Evolutionary conservation across 2,797 vertebrate genomes (phyloP).

Genomic region (Halcyon chelicuti): DNA sequence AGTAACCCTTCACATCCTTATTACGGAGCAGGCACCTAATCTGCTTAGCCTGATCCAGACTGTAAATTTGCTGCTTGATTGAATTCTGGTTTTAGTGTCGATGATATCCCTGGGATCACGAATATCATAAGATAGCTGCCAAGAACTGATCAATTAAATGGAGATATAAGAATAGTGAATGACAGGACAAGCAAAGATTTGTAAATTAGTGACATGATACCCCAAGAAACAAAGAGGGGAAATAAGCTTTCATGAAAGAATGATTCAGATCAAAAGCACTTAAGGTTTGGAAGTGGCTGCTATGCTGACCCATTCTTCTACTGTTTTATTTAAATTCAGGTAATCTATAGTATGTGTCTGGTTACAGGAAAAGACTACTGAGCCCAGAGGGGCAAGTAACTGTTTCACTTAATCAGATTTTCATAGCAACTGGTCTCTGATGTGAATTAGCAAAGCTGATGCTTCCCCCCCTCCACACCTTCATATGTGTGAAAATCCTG

Average conservation of each 20-base stretch:
- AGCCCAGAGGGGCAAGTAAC: background rate
- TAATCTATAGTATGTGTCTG: background rate
- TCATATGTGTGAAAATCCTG: background rate
- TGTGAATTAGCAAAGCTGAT: background rate
- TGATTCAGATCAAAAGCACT: background rate
- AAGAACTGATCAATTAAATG: background rate
- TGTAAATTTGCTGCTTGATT: slow-evolving; percentile 33
- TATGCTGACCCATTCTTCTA: background rate
- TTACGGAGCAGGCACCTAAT: background rate
- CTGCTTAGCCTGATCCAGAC: slow-evolving; percentile 19
- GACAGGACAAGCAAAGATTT: background rate
- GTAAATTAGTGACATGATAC: background rate
- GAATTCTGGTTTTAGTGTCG: slow-evolving; percentile 27
- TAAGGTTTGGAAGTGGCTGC: background rate
- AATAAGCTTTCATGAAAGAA: background rate
- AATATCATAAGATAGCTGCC: background rate
- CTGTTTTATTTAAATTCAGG: background rate
- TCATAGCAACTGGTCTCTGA: background rate
- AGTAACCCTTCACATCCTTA: background rate
- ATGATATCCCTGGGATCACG: background rate
- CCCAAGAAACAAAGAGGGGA: background rate
- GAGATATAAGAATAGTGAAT: background rate
- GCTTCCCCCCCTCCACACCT: background rate
- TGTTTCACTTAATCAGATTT: background rate
- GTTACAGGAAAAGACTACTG: background rate